Conservation (phyloP, 2,113 vertebrate species). For the Tyrannus savana region DNA sequence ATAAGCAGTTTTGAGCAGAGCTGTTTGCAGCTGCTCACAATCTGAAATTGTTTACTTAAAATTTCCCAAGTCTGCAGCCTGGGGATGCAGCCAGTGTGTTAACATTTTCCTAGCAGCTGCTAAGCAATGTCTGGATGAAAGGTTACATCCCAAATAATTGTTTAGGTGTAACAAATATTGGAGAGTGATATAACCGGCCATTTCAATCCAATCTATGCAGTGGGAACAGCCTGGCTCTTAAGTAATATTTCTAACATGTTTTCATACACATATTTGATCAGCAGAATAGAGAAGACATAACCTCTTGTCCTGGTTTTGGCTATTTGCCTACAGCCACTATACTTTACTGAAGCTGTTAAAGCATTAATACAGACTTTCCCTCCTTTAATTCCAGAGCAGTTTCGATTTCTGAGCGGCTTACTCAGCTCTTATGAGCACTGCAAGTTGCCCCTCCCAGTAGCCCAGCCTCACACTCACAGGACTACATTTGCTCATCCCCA, state of each 20-base stretch:
- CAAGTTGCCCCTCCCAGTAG: not conserved
- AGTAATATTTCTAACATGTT: not conserved
- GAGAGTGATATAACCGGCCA: not conserved
- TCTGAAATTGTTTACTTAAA: constrained; percentile 19
- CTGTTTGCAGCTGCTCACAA: not conserved
- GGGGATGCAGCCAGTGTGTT: not conserved
- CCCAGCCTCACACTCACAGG: not conserved
- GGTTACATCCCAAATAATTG: constrained; percentile 10
- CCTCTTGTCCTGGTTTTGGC: not conserved
- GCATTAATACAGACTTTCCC: not conserved
- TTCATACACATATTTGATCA: not conserved
- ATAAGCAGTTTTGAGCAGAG: not conserved
- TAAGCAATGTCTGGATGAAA: constrained; percentile 11
- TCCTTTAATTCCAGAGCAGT: not conserved
- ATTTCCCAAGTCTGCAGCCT: not conserved
- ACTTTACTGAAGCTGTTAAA: not conserved
- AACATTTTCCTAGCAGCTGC: not conserved
- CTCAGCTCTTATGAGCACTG: not conserved
- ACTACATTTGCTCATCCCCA: not conserved
- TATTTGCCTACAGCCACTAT: not conserved
- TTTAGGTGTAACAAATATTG: not conserved
- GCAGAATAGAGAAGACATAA: not conserved
- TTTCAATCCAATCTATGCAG: not conserved
- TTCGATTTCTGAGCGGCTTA: not conserved
- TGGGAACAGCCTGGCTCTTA: not conserved